Evolutionary conservation across 2,888 invertebrate genomes (phyloP).

Genomic region (Glomeris marginata): DNA sequence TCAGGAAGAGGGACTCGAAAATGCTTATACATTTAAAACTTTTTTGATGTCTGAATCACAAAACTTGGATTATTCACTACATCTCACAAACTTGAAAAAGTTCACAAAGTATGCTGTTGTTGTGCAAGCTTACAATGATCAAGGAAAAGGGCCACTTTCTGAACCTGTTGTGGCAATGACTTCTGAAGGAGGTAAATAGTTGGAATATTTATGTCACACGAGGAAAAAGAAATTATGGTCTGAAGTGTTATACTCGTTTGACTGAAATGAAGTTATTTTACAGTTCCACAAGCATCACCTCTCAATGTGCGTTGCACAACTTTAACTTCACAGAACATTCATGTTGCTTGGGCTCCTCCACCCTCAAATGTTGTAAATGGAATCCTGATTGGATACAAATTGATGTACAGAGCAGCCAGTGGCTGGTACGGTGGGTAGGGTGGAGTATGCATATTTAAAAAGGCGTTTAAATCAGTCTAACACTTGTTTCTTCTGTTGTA

Average conservation of each 20-base stretch:
- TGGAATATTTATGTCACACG: background rate
- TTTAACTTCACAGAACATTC: constrained; percentile 81
- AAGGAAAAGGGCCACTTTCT: constrained; percentile 15
- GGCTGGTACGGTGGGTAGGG: constrained; percentile 61
- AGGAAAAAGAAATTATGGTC: background rate
- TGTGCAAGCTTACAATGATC: constrained; percentile 16
- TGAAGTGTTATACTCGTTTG: background rate
- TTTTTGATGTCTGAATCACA: constrained; percentile 12
- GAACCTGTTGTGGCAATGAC: constrained; percentile 15
- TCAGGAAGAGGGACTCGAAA: constrained; percentile 13
- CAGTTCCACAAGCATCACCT: constrained; percentile 40
- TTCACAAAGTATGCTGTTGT: constrained; percentile 16
- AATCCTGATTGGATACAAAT: constrained; percentile 89
- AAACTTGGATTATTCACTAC: constrained; percentile 9
- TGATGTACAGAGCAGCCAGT: constrained; percentile 77
- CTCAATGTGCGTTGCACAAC: constrained; percentile 85
- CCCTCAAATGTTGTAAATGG: constrained; percentile 84
- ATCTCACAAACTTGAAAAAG: constrained; percentile 14
- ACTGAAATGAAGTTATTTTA: constrained; percentile 1
- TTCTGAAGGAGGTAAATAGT: constrained; percentile 15
- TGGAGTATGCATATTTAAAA: background rate
- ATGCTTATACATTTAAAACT: constrained; percentile 14
- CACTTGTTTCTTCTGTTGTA: too few species aligned
- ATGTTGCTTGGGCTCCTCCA: constrained; percentile 88
- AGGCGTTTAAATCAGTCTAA: too few species aligned